Evolutionary conservation across 2,797 vertebrate genomes (phyloP).

Genomic region (Thripadectes ignobilis): DNA sequence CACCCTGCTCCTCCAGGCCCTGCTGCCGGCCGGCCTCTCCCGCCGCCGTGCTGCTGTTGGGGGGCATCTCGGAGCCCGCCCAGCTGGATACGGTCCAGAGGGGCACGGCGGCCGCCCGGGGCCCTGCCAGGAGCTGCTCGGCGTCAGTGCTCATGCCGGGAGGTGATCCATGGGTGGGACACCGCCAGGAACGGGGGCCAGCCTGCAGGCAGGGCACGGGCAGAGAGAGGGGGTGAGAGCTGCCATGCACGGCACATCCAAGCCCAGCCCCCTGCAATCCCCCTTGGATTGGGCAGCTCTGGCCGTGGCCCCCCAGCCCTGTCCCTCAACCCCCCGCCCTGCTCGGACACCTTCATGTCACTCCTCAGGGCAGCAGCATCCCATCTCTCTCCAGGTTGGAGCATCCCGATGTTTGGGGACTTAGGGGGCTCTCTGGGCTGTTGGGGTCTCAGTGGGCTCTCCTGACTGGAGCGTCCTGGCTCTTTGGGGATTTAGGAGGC

Average conservation of each 20-base stretch:
- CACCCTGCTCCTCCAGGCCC: neutral
- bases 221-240: neutral
- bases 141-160: neutral
- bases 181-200: rapidly evolving
- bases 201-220: neutral
- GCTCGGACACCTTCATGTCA: neutral
- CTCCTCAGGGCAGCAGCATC: neutral
- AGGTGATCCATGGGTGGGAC: neutral
- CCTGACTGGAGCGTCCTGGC: neutral
- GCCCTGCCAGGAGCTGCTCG: neutral
- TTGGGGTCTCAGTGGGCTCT: neutral
- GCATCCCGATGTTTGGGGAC: neutral
- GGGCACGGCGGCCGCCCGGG: neutral
- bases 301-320: rapidly evolving
- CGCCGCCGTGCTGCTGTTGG: constrained; percentile 10
- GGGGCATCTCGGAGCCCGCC: neutral
- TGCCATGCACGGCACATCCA: rapidly evolving
- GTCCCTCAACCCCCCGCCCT: neutral
- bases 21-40: neutral
- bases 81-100: constrained; percentile 39
- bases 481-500: neutral
- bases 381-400: neutral
- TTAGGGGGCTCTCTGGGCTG: too few relatives aligned
- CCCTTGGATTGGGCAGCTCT: neutral
- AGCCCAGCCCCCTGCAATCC: too few relatives aligned